Conservation (phyloP, 2,797 vertebrate genomes). For the Stomatorhinus walkeri region DNA sequence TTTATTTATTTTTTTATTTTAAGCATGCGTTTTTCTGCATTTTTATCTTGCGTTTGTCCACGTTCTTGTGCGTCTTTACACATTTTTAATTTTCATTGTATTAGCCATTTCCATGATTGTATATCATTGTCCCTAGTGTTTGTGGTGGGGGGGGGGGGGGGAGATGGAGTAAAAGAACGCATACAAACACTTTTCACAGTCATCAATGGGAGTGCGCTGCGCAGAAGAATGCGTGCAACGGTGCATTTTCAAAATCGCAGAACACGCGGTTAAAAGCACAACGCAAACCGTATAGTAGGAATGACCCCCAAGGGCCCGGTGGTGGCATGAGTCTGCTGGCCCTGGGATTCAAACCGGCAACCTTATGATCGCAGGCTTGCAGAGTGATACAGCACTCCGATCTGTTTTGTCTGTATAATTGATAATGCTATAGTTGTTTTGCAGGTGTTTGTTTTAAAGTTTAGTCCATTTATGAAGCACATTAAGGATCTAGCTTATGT, state of each 20-base stretch:
- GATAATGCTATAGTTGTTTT: background rate
- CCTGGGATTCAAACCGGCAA: background rate
- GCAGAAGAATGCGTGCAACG: background rate
- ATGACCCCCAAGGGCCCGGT: background rate
- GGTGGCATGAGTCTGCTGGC: background rate
- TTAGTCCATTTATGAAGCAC: background rate
- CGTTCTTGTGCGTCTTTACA: background rate
- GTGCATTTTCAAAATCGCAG: background rate
- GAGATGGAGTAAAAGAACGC: background rate
- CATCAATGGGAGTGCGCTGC: background rate
- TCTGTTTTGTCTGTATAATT: background rate
- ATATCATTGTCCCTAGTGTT: background rate
- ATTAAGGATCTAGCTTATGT: background rate
- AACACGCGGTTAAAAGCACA: background rate
- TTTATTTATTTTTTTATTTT: no score
- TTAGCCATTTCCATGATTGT: background rate
- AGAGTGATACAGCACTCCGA: background rate
- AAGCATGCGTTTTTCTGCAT: background rate
- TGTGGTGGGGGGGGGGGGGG: background rate
- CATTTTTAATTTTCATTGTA: background rate
- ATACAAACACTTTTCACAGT: background rate
- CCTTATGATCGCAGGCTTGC: background rate
- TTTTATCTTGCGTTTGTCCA: background rate
- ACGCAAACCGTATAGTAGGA: background rate
- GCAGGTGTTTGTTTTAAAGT: background rate